Conservation (phyloP, 2,797 vertebrate genomes). For the Phalloptychus januarius region DNA sequence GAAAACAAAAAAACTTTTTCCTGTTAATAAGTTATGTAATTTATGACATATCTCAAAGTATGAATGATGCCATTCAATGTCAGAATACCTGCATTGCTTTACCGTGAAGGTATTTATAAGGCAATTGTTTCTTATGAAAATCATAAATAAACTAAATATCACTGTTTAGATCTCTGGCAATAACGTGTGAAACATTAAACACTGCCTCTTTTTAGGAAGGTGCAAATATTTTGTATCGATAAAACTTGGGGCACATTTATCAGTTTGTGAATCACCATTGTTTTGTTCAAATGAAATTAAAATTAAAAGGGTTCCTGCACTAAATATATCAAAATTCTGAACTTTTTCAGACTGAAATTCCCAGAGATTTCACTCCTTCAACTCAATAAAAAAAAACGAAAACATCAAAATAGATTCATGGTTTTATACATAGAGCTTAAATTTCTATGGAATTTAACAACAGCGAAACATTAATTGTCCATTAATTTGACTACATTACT, state of each 20-base stretch:
- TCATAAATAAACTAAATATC: slow-evolving; percentile 68
- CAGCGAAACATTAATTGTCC: background rate
- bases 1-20: slow-evolving; percentile 71
- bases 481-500: background rate
- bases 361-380: background rate
- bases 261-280: background rate
- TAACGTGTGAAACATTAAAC: slow-evolving; percentile 54
- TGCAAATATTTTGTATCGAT: background rate
- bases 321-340: background rate
- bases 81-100: slow-evolving; percentile 66
- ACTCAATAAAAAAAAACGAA: too few species aligned
- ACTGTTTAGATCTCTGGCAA: slow-evolving; percentile 56
- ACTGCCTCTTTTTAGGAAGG: too few species aligned
- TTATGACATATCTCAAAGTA: slow-evolving; percentile 64
- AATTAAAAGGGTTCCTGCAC: background rate
- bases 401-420: background rate
- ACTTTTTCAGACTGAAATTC: background rate
- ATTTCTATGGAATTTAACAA: background rate
- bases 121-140: slow-evolving; percentile 59
- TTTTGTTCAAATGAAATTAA: background rate
- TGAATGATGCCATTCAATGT: slow-evolving; percentile 41
- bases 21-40: slow-evolving; percentile 66
- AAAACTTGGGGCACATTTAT: background rate
- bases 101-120: slow-evolving; percentile 35
- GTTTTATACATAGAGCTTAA: background rate